Evolutionary conservation across 2,113 vertebrate genomes (phyloP).

Genomic region (Carassius auratus): DNA sequence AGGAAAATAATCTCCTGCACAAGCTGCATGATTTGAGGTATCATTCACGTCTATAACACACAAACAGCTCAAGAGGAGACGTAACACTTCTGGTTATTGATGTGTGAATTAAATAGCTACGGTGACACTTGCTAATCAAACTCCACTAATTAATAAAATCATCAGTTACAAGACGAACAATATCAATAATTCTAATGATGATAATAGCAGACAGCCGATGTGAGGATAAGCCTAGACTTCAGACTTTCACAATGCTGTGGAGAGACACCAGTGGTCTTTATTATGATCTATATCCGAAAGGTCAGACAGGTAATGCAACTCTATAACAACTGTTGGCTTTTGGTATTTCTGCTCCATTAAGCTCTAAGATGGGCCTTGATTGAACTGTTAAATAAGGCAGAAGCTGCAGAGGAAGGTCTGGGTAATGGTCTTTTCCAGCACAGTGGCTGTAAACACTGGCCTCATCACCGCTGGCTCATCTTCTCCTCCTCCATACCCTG

Average conservation of each 20-base stretch:
- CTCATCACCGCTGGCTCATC: constrained; percentile 26
- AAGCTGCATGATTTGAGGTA: not conserved
- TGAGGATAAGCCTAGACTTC: not conserved
- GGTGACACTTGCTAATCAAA: not conserved
- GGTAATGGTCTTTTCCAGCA: constrained; percentile 49
- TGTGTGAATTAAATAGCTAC: not conserved
- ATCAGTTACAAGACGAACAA: not conserved
- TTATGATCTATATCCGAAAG: constrained; percentile 37
- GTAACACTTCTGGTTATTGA: not conserved
- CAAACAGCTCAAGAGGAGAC: not conserved
- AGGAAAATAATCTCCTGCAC: too few species aligned
- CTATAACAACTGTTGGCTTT: constrained; percentile 48
- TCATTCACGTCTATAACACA: not conserved
- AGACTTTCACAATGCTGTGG: constrained; percentile 5
- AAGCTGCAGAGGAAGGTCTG: constrained; percentile 12
- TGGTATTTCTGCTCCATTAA: constrained; percentile 54
- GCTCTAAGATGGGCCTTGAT: constrained; percentile 34
- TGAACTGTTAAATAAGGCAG: constrained; percentile 56
- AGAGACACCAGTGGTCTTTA: not conserved
- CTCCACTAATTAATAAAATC: not conserved
- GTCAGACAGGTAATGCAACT: constrained; percentile 40
- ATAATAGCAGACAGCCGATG: not conserved
- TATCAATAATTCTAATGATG: not conserved
- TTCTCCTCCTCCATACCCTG: not conserved
- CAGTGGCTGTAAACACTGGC: constrained; percentile 26